phyloP scores from a whole-genome alignment of 2,113 vertebrate genomes.

The Microcebus griseorufus region DNA sequence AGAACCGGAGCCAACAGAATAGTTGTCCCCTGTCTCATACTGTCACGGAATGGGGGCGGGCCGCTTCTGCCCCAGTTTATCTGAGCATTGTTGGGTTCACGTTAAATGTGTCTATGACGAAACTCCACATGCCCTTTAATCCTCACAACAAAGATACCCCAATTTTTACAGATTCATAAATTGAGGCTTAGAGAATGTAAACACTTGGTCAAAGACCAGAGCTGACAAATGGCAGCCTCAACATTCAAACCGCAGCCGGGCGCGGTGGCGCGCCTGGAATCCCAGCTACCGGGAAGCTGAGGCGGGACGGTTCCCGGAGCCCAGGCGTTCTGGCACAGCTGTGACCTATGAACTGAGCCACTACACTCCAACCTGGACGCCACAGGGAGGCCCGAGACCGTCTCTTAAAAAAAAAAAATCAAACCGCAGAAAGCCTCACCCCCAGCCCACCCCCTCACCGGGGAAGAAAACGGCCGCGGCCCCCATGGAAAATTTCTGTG shows the following conservation, averaged over 20 bases:
- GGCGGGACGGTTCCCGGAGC: too few species aligned
- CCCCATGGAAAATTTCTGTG: too few species aligned
- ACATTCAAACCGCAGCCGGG: not conserved
- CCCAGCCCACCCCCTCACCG: not conserved
- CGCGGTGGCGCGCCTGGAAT: too few species aligned
- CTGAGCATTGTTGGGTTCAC: not conserved
- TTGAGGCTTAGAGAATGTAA: not conserved
- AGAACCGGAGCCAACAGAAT: not conserved
- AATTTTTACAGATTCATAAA: not conserved
- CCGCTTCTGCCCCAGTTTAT: not conserved
- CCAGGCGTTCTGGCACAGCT: too few species aligned
- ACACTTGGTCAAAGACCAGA: too few species aligned
- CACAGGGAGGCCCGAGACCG: too few species aligned
- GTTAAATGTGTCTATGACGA: not conserved
- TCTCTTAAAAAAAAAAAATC: too few species aligned
- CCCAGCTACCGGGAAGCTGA: too few species aligned
- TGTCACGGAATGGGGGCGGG: not conserved
- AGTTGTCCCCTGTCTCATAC: not conserved
- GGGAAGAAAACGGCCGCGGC: not conserved
- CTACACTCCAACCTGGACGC: too few species aligned
- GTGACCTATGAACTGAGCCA: too few species aligned
- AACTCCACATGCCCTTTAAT: not conserved
- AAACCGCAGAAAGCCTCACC: too few species aligned
- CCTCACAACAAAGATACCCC: not conserved
- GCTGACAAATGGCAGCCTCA: not conserved